Base-by-base conservation (phyloP, 2,797 vertebrate genomes). In the Mus caroli region DNA sequence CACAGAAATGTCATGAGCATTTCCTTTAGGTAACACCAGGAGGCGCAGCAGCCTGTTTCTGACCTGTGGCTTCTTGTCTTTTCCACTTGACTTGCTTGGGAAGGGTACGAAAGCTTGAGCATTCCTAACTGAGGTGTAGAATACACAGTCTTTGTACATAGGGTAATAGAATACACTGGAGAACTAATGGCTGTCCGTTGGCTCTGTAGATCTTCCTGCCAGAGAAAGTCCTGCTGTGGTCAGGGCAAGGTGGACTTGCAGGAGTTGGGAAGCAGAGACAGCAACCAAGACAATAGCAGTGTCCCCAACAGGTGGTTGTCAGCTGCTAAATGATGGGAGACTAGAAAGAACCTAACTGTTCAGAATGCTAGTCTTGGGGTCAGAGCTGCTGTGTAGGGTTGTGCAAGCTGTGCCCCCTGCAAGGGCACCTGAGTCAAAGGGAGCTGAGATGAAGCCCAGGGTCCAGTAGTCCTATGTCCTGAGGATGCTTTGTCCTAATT, bases 1-100 rank as follows among this genome's bases (percentile, higher is more conserved):
- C 37, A 0, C 22, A 91, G 37, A 96, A 82, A 95, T 80, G 69
- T 34, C 56, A 34, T 56, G 20, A 64, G 28, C 56, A 77, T 91
- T 96, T 92, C 78, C 75, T 80, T 76, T 95, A 94, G 94, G 58
- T 54, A 94, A 92, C 83, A 86, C 91, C 62, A 94, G 92, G 37
- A 85, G 95, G 77, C 34, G 40, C 84, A 78, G 46, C 67, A 90
- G 73, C 80, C 94, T 77, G 54, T 95, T 92, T 82, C 85, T 94
- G 88, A 37, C 15, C 71, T 85, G 58, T 84, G 73, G 85, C 79
- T 76, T 96, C 92, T 64, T 69, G 43, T 31, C 67, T 88, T 94
- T 89, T 94, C 92, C 17, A 62, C 82, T 89, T 94, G 83, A 83
- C 54, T 69, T 95, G 56, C 93, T 58, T 82, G 4, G 11, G 40